phyloP scores from a whole-genome alignment of 2,113 vertebrate species.

The Pavo muticus region DNA sequence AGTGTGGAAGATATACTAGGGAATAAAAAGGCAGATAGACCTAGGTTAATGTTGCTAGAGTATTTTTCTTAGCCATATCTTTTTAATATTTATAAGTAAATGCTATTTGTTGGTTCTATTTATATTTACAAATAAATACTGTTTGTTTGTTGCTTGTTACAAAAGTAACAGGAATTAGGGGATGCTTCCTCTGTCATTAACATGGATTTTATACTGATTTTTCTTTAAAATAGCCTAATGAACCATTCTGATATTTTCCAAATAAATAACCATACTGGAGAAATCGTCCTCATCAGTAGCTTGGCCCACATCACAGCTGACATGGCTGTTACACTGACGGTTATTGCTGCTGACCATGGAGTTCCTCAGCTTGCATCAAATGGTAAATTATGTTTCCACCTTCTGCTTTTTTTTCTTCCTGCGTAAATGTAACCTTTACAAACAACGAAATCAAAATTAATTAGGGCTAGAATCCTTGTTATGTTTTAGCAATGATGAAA shows the following conservation, averaged over 20 bases:
- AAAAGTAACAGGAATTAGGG: background rate
- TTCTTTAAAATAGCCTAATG: slow-evolving; percentile 70
- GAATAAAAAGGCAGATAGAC: background rate
- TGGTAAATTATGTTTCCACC: slow-evolving; percentile 63
- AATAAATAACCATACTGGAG: slow-evolving; percentile 76
- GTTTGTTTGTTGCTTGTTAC: background rate
- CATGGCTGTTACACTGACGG: slow-evolving; percentile 64
- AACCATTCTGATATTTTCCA: slow-evolving; percentile 64
- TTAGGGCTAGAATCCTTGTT: background rate
- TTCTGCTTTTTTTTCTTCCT: background rate
- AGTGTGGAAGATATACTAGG: background rate
- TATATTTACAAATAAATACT: background rate
- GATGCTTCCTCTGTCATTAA: background rate
- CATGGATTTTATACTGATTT: background rate
- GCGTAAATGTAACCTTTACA: background rate
- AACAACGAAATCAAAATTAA: background rate
- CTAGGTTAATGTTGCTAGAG: background rate
- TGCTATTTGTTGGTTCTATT: background rate
- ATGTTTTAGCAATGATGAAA: background rate
- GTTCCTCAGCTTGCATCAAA: slow-evolving; percentile 69
- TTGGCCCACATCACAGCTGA: slow-evolving; percentile 68
- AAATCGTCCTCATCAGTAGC: slow-evolving; percentile 73
- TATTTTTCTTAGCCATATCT: background rate
- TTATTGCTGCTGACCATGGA: slow-evolving; percentile 78
- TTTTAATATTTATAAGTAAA: background rate